These are phyloP conservation scores for Agonum fuliginosum DNA, from an alignment of 2,888 invertebrate species.

Conservation along the genomic window DNA sequence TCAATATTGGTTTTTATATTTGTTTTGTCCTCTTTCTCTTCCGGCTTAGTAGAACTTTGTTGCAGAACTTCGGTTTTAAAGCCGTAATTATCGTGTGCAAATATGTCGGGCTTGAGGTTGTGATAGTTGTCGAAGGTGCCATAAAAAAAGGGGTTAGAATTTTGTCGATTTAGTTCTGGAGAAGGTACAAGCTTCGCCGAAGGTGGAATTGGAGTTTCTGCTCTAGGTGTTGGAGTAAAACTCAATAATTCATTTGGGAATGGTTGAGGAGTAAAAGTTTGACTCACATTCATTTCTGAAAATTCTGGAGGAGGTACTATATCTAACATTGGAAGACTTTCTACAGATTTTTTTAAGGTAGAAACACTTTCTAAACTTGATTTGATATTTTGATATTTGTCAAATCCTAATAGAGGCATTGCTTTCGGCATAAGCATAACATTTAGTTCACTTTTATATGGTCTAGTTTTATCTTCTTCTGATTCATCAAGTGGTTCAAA, in stretches of 20 bases:
- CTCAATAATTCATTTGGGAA: conserved; percentile 60
- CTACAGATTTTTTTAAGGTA: conserved; percentile 59
- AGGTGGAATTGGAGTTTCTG: conserved; percentile 4
- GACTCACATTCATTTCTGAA: not conserved
- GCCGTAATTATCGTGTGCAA: conserved; percentile 49
- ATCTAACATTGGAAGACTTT: conserved; percentile 41
- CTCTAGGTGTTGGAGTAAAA: conserved; percentile 42
- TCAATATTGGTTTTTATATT: conserved; percentile 51
- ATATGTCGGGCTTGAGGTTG: conserved; percentile 67
- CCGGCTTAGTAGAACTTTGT: conserved; percentile 39
- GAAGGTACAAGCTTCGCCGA: not conserved
- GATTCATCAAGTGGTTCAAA: conserved; percentile 4
- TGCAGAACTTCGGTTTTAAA: conserved; percentile 50
- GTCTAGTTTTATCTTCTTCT: conserved; percentile 62
- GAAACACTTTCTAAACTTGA: conserved; percentile 69
- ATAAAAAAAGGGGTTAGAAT: conserved; percentile 68
- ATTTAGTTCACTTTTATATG: conserved; percentile 71
- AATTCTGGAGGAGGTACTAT: conserved; percentile 8
- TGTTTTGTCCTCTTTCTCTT: conserved; percentile 48
- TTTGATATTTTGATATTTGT: conserved; percentile 70
- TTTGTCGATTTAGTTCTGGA: conserved; percentile 6
- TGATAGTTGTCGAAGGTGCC: conserved; percentile 67
- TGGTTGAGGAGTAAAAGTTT: conserved; percentile 59
- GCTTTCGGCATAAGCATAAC: conserved; percentile 72
- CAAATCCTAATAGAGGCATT: conserved; percentile 72